These are phyloP conservation scores for Pristionchus fissidentatus DNA, from an alignment of 2,888 invertebrate genomes.

Conservation along the genomic window DNA sequence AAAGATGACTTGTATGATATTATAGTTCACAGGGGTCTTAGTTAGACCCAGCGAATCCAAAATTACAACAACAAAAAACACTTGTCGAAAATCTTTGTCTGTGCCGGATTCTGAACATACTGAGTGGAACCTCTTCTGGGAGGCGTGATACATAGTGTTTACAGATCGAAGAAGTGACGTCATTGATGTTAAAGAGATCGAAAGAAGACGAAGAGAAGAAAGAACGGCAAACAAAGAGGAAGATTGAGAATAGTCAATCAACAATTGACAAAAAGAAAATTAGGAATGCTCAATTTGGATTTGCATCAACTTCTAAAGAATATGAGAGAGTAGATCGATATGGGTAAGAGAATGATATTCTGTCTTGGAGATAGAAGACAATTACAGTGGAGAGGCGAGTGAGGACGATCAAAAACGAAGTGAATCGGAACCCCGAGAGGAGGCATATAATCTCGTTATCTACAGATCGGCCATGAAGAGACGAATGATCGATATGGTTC, in stretches of 20 bases:
- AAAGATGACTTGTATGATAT: no score
- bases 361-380: not conserved
- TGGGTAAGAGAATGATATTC: not conserved
- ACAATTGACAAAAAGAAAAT: not conserved
- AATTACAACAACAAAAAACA: no score
- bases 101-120: no score
- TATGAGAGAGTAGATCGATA: not conserved
- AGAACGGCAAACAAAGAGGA: not conserved
- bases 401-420: constrained; percentile 28
- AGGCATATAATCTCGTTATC: not conserved
- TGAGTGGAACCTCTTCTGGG: no score
- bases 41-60: no score
- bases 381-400: not conserved
- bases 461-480: constrained; percentile 37
- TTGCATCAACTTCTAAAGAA: not conserved
- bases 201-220: not conserved
- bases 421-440: constrained; percentile 39
- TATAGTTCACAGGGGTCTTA: no score
- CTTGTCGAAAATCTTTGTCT: no score
- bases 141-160: no score
- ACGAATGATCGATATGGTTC: not conserved
- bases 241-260: not conserved
- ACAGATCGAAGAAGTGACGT: not conserved
- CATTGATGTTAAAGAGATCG: constrained; percentile 12
- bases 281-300: not conserved